Evolutionary conservation across 2,888 invertebrate genomes (phyloP), one percentile per base, ranked within the genome.

Genomic region (Bombyx huttoni): DNA sequence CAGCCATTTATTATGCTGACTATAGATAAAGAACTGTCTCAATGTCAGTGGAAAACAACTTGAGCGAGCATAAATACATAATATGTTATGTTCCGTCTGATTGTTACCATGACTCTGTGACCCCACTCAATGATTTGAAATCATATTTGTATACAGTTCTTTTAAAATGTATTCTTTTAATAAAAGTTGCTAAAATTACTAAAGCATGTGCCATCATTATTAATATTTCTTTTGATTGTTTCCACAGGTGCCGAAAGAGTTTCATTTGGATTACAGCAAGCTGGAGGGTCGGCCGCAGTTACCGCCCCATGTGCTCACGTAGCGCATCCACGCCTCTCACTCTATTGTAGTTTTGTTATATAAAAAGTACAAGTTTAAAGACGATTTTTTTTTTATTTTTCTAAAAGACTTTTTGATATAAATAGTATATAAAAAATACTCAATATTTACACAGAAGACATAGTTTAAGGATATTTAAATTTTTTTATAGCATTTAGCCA

Each of bases 191-290:
- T 13, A 12, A 2, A 46, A n/a, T 13, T 51, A 34, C 13, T n/a
- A 49, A 10, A 48, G 12, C 12, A 47, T 35, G 24, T 48, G 12
- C 24, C n/a, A 51, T 45, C 24, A 2, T 50, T 51, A 51, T 50
- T 48, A 54, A 51, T 48, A 52, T 47, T 53, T 46, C 52, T 48
- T 52, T 51, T 49, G n/a, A 52, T 56, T 57, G 57, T 61, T 24
- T 24, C 24, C 56, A 50, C 66, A 87, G 86, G 97, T 98, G 79
- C 94, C 98, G 77, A 99, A 98, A 89, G 99, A 99, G 89, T 98
- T 99, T 91, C 95, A 97, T 90, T 91, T 99, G 89, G 99, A 99
- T 90, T 98, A 99, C 91, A 97, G 97, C 90, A 98, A 98, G 91
- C 91, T 99, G 83, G 99, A 99, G 91, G 98, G 96, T 59, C 92